phyloP scores from a whole-genome alignment of 2,113 vertebrate species.

The Marmota flaviventris region DNA sequence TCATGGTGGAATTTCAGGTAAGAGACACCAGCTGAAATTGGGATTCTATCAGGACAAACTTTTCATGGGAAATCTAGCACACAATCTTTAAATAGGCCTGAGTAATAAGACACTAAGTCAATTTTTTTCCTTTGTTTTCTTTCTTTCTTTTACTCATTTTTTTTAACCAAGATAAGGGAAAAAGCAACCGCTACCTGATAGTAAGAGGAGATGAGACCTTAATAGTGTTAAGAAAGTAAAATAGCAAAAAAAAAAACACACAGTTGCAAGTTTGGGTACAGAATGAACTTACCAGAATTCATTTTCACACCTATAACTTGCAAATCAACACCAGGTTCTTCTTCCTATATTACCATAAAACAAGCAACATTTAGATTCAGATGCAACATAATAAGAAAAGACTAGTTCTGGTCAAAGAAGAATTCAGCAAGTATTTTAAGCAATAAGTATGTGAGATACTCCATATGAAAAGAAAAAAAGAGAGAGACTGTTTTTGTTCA shows the following conservation, averaged over 20 bases:
- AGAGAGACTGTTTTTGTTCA: neutral
- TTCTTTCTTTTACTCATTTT: neutral
- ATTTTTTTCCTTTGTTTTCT: constrained; percentile 8
- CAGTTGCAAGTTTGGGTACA: neutral
- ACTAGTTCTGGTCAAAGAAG: neutral
- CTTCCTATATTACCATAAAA: neutral
- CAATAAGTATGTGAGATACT: neutral
- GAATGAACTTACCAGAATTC: neutral
- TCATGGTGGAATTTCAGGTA: constrained; percentile 32
- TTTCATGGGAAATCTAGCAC: constrained; percentile 63
- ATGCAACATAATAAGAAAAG: neutral
- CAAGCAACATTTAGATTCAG: neutral
- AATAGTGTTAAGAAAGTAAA: neutral
- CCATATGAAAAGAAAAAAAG: neutral
- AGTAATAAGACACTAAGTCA: neutral
- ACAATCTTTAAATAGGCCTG: constrained; percentile 1
- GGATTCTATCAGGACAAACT: constrained; percentile 54
- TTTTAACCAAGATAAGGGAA: constrained; percentile 22
- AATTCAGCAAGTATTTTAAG: neutral
- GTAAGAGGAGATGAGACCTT: neutral
- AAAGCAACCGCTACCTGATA: neutral
- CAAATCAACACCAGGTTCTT: neutral
- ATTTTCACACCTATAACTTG: neutral
- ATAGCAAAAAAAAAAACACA: neutral
- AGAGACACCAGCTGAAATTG: constrained; percentile 58